Evolutionary conservation across 2,113 vertebrate genomes (phyloP).

Genomic region (Paradoxurus hermaphroditus): DNA sequence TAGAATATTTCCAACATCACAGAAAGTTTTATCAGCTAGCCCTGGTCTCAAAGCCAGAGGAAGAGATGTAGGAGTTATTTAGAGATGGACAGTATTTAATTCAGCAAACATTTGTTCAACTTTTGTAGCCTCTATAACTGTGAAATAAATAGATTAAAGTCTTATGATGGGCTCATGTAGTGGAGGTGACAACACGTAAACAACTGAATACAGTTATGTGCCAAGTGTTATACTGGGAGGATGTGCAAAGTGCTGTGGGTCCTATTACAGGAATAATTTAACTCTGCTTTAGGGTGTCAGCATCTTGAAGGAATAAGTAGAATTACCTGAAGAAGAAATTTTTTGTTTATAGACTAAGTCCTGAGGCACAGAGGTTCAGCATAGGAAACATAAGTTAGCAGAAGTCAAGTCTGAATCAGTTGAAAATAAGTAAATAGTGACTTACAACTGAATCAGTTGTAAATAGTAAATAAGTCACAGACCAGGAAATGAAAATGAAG

Average conservation of each 20-base stretch:
- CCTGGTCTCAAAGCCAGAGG: background rate
- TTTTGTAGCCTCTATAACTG: background rate
- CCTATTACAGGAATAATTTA: background rate
- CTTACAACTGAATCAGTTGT: too few species aligned
- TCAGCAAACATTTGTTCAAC: background rate
- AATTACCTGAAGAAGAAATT: slow-evolving; percentile 23
- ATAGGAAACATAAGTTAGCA: background rate
- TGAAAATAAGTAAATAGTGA: too few species aligned
- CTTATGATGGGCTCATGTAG: background rate
- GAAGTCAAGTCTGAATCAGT: background rate
- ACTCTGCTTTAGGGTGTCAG: background rate
- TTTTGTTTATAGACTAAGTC: background rate
- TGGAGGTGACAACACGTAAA: background rate
- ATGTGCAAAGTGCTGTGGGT: background rate
- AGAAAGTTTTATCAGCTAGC: background rate
- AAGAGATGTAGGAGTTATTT: background rate
- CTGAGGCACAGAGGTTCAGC: background rate
- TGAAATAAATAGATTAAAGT: background rate
- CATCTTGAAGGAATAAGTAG: background rate
- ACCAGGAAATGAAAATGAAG: background rate
- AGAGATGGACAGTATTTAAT: background rate
- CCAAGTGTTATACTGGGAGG: background rate
- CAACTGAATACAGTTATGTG: background rate
- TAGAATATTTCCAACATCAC: background rate
- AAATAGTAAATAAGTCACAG: background rate